Percentiles rank a stretch among this genome's conserved stretches.
Conservation (phyloP, 2,797 vertebrate genomes). For the Scleropages formosus region DNA sequence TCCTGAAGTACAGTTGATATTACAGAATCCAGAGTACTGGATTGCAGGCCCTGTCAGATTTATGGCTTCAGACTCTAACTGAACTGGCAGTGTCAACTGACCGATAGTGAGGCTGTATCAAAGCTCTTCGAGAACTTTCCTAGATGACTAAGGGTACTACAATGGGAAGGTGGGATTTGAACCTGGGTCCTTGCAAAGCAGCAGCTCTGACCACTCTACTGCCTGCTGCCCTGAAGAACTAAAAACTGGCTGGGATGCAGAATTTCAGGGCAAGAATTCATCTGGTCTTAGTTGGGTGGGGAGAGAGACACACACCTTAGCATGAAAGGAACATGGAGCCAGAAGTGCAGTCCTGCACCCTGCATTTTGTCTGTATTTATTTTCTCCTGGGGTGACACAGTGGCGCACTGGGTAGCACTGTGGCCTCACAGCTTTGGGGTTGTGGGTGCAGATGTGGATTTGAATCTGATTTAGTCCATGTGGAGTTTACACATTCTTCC, state of each 20-base stretch:
- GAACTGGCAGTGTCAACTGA: not conserved
- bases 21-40: not conserved
- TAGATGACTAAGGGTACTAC: not conserved
- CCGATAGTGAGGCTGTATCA: not conserved
- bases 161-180: too few species aligned
- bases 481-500: too few species aligned
- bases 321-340: not conserved
- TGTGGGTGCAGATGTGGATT: too few species aligned
- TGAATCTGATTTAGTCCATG: too few species aligned
- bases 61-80: not conserved
- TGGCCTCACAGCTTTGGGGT: too few species aligned
- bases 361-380: conserved; percentile 3
- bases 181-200: too few species aligned
- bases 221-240: too few species aligned
- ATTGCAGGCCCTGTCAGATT: not conserved
- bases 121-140: not conserved
- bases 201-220: too few species aligned
- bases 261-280: not conserved
- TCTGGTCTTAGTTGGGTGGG: not conserved
- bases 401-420: too few species aligned
- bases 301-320: not conserved
- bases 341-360: not conserved
- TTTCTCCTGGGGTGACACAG: too few species aligned
- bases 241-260: not conserved
- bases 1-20: not conserved